Percentiles rank a stretch among this genome's conserved stretches.
Conservation (phyloP, 2,888 invertebrate genomes). For the Morpho achilles region DNA sequence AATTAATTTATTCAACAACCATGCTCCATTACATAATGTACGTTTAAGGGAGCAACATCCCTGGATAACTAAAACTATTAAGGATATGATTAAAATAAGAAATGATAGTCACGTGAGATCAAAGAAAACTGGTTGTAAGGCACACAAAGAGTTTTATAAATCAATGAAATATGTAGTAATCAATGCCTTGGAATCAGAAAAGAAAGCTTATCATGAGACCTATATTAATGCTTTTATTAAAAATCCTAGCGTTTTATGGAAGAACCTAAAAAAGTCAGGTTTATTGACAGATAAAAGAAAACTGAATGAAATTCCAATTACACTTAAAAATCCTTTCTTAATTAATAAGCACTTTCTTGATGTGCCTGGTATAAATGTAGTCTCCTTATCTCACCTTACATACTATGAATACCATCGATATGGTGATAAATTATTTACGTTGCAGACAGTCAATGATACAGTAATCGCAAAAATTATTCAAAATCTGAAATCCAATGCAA, state of each 20-base stretch:
- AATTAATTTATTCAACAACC: too few relatives aligned
- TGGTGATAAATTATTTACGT: too few relatives aligned
- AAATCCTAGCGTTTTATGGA: conserved; percentile 13
- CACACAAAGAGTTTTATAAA: conserved; percentile 2
- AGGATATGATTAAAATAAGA: conserved; percentile 13
- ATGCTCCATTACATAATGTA: too few relatives aligned
- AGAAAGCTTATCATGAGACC: conserved; percentile 10
- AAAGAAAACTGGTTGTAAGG: background rate
- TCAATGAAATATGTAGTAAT: background rate
- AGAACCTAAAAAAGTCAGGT: conserved; percentile 9
- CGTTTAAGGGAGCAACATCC: background rate
- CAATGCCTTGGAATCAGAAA: conserved; percentile 2
- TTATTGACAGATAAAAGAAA: background rate
- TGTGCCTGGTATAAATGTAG: too few relatives aligned
- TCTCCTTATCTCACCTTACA: too few relatives aligned
- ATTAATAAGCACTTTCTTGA: too few relatives aligned
- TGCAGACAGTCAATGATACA: too few relatives aligned
- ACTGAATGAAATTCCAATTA: background rate
- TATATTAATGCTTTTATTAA: conserved; percentile 12
- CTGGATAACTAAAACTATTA: conserved; percentile 16
- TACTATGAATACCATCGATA: too few relatives aligned
- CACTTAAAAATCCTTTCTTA: background rate
- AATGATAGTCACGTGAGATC: conserved; percentile 2
- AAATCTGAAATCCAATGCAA: too few relatives aligned
- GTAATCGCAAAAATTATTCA: too few relatives aligned